Evolutionary conservation across 2,113 vertebrate genomes (phyloP).

Genomic region (Halcyon senegalensis): DNA sequence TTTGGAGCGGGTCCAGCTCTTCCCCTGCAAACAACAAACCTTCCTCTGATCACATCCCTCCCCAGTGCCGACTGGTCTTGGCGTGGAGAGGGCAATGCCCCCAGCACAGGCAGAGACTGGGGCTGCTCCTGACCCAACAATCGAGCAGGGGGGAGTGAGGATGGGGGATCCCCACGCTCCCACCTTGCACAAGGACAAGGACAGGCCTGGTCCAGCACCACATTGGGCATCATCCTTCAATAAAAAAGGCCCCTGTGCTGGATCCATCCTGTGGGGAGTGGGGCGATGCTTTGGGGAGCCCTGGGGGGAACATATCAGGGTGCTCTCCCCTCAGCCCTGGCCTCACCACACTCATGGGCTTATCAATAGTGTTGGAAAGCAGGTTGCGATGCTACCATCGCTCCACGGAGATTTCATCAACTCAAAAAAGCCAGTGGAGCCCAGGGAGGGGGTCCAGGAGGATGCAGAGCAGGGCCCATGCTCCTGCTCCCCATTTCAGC

Average conservation of each 20-base stretch:
- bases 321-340: background rate
- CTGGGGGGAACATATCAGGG: rapidly evolving
- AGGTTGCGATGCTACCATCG: background rate
- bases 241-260: rapidly evolving
- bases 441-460: background rate
- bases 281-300: background rate
- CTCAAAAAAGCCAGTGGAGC: background rate
- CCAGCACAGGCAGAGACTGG: rapidly evolving
- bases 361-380: background rate
- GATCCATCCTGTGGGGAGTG: background rate
- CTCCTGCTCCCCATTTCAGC: background rate
- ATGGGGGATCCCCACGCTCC: rapidly evolving
- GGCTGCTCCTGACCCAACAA: background rate
- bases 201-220: rapidly evolving
- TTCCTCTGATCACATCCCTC: background rate
- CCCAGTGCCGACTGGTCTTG: background rate
- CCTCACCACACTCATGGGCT: rapidly evolving
- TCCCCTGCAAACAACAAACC: background rate
- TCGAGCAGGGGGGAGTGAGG: rapidly evolving
- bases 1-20: background rate
- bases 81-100: background rate
- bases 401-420: background rate
- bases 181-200: background rate
- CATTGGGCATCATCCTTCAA: background rate
- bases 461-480: rapidly evolving